Base-by-base conservation (phyloP, 2,888 invertebrate species). In the Gisinianus flammeolus region DNA sequence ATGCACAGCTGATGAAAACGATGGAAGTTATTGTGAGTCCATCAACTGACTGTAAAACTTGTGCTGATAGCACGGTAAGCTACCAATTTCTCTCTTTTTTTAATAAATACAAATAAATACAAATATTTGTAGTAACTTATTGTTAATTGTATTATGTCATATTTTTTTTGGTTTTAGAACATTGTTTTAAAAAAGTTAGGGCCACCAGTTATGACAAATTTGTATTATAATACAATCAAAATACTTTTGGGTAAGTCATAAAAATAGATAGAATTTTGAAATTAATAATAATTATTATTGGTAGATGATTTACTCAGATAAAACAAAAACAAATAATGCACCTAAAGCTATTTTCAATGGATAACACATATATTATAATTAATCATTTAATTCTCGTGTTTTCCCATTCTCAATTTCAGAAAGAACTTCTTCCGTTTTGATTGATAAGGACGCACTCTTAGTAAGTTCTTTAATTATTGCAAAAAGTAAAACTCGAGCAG, bases 171-270 rank as follows among this genome's bases (percentile, higher is more conserved):
- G n/a, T 88, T 87, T 8, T 88, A 91, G 91, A 92, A 92, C 80
- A 91, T 91, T 81, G 93, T 97, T 12, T 89, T 98, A 75, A 96
- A 97, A 87, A 97, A 96, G 87, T 90, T 98, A 2, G 98, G 97
- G 0, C 93, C 95, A 85, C 96, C 96, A 0, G 93, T 96, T 2
- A 96, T 96, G 93, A 96, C 96, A 1, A 97, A 97, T 88, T 88
- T 96, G 52, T 95, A 97, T 87, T 97, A 97, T 89, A 96, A 96
- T 87, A 96, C 96, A 0, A 94, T 98, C 58, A 98, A 98, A 89
- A 95, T 95, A 92, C 88, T 98, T 68, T 88, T 98, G 78, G 98
- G n/a, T n/a, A n/a, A n/a, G n/a, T n/a, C n/a, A n/a, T n/a, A n/a
- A n/a, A n/a, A n/a, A n/a, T n/a, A n/a, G n/a, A n/a, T n/a, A n/a